Percentiles rank a stretch among this genome's conserved stretches.
These are phyloP conservation scores for Corvus hawaiiensis DNA, from an alignment of 2,113 vertebrate species.

Conservation along the genomic window DNA sequence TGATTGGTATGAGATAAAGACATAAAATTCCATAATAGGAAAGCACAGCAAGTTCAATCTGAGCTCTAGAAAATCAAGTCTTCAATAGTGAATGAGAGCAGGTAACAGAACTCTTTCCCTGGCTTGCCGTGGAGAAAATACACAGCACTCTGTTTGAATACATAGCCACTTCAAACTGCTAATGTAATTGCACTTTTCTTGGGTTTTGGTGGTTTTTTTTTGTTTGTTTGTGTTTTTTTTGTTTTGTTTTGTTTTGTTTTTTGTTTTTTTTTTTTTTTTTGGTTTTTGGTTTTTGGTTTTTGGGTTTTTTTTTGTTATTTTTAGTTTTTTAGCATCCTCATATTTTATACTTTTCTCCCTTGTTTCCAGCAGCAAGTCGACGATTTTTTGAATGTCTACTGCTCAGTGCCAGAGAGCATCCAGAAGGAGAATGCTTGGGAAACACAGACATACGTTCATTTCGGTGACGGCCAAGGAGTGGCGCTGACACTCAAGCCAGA, in stretches of 20 bases:
- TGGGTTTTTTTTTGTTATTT: not conserved
- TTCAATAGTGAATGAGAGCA: not conserved
- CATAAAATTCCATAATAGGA: not conserved
- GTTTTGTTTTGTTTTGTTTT: too few relatives aligned
- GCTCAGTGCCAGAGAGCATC: slow-evolving; percentile 74
- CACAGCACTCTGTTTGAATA: not conserved
- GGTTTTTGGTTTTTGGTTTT: too few relatives aligned
- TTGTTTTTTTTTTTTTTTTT: too few relatives aligned
- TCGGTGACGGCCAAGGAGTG: slow-evolving; percentile 79
- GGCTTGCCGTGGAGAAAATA: not conserved
- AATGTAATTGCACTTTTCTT: not conserved
- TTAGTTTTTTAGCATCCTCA: not conserved
- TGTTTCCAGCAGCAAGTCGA: slow-evolving; percentile 72
- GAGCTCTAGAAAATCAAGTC: not conserved
- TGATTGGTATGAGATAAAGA: not conserved
- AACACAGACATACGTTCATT: slow-evolving; percentile 72
- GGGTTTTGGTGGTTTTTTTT: too few relatives aligned
- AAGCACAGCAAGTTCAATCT: not conserved
- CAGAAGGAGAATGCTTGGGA: slow-evolving; percentile 76
- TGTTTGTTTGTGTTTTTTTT: too few relatives aligned
- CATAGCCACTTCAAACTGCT: not conserved
- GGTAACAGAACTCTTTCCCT: not conserved
- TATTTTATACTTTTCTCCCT: not conserved
- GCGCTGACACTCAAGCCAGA: slow-evolving; percentile 79
- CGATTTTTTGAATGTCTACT: slow-evolving; percentile 75